Conservation (phyloP, 2,797 vertebrate species). For the Chanos chanos region DNA sequence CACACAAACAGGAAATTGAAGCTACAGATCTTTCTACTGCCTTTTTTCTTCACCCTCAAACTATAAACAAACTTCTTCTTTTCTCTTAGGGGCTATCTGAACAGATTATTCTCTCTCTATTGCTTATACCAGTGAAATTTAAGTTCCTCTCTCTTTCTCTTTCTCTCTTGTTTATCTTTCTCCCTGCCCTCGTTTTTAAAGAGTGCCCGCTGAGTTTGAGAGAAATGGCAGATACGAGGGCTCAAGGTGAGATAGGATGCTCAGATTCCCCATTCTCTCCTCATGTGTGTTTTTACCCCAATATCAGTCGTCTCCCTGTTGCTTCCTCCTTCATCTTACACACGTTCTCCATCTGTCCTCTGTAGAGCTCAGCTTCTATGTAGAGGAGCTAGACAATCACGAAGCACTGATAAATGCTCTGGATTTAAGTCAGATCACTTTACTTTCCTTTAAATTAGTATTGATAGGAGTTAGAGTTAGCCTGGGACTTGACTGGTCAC, state of each 20-base stretch:
- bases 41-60: constrained; percentile 25
- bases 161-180: constrained; percentile 40
- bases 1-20: constrained; percentile 23
- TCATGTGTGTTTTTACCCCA: not conserved
- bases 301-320: not conserved
- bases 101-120: not conserved
- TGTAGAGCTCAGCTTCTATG: no score
- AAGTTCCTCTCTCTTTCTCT: constrained; percentile 61
- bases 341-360: no score
- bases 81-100: constrained; percentile 13
- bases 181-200: constrained; percentile 56
- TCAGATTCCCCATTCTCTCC: not conserved
- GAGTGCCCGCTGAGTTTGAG: constrained; percentile 85
- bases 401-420: no score
- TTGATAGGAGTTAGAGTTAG: no score
- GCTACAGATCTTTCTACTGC: not conserved
- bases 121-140: constrained; percentile 47
- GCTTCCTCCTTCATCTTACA: no score
- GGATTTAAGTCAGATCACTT: no score
- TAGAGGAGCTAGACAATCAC: no score
- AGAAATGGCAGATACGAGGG: constrained; percentile 89
- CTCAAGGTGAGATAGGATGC: constrained; percentile 78
- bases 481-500: no score
- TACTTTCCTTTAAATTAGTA: no score
- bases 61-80: not conserved